Percentiles rank a stretch among this genome's conserved stretches.
Evolutionary conservation across 2,888 invertebrate species (phyloP).

Genomic region (Phaonia tiefii): DNA sequence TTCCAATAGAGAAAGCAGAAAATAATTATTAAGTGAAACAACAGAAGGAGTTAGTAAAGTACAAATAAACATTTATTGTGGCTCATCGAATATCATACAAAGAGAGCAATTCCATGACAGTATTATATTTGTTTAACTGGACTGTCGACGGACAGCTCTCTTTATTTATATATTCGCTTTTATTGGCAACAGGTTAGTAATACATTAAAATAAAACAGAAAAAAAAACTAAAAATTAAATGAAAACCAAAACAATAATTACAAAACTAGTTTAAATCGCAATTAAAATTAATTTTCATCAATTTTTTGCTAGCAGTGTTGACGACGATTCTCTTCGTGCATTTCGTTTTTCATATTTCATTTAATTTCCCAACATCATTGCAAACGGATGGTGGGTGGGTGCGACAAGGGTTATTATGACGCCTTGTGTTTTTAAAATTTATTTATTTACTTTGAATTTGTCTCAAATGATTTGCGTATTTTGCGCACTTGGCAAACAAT

Average conservation of each 20-base stretch:
- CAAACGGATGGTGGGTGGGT: too few relatives aligned
- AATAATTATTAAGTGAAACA: not conserved
- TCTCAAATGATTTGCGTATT: too few relatives aligned
- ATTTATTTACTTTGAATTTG: too few relatives aligned
- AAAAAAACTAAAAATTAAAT: slow-evolving; percentile 44
- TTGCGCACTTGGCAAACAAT: slow-evolving; percentile 64
- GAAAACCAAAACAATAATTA: too few relatives aligned
- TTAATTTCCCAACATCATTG: too few relatives aligned
- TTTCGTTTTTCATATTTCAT: too few relatives aligned
- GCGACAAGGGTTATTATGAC: too few relatives aligned
- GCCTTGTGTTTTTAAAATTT: too few relatives aligned
- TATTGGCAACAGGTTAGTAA: slow-evolving; percentile 18
- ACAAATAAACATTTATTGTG: slow-evolving; percentile 54
- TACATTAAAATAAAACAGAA: not conserved
- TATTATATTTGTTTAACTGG: slow-evolving; percentile 88
- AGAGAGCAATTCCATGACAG: slow-evolving; percentile 99
- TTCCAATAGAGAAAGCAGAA: slow-evolving; percentile 25
- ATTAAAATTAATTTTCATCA: too few relatives aligned
- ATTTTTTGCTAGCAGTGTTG: too few relatives aligned
- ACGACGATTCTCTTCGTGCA: too few relatives aligned
- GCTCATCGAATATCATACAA: slow-evolving; percentile 91
- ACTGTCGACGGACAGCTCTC: slow-evolving; percentile 99
- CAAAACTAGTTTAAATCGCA: too few relatives aligned
- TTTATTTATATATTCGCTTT: slow-evolving; percentile 87
- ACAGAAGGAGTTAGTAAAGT: slow-evolving; percentile 10